phyloP scores from a whole-genome alignment of 2,113 vertebrate genomes.

The Saccopteryx bilineata region DNA sequence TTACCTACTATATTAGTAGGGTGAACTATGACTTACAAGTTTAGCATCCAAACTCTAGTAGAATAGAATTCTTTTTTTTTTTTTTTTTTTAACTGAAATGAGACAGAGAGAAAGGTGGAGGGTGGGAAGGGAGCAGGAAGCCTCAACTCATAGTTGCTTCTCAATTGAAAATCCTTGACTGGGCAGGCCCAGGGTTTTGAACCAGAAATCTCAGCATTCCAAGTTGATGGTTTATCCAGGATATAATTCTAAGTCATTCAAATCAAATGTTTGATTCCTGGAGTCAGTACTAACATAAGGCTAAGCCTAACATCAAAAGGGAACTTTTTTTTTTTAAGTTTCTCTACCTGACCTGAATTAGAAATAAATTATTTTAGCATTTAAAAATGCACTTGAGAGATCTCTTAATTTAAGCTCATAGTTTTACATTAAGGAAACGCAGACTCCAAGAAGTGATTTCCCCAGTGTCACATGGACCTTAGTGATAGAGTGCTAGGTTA shows the following conservation, averaged over 20 bases:
- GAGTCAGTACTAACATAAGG: slow-evolving; percentile 55
- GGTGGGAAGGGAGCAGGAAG: too few relatives aligned
- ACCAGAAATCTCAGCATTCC: too few relatives aligned
- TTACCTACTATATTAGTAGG: neutral
- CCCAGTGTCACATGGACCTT: slow-evolving; percentile 58
- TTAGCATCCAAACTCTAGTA: neutral
- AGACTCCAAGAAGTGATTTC: slow-evolving; percentile 58
- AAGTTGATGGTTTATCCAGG: too few relatives aligned
- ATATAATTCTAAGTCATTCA: slow-evolving; percentile 31
- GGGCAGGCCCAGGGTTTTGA: too few relatives aligned
- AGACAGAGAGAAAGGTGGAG: too few relatives aligned
- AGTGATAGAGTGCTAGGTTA: slow-evolving; percentile 8
- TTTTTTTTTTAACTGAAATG: too few relatives aligned
- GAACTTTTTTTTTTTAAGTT: slow-evolving; percentile 40
- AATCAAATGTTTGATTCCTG: slow-evolving; percentile 50
- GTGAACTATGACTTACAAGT: neutral
- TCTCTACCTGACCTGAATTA: slow-evolving; percentile 64
- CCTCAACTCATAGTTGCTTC: too few relatives aligned
- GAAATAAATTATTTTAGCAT: slow-evolving; percentile 73
- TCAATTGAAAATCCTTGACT: too few relatives aligned
- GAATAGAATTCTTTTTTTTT: neutral
- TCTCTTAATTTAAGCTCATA: slow-evolving; percentile 62
- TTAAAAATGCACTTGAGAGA: slow-evolving; percentile 64
- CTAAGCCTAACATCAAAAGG: slow-evolving; percentile 50
- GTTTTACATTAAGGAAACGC: slow-evolving; percentile 70